A percentile compares a stretch with the other conserved stretches of the same genome.
These are phyloP conservation scores for Protonibea diacanthus DNA, from an alignment of 2,797 vertebrate genomes.

Conservation along the genomic window DNA sequence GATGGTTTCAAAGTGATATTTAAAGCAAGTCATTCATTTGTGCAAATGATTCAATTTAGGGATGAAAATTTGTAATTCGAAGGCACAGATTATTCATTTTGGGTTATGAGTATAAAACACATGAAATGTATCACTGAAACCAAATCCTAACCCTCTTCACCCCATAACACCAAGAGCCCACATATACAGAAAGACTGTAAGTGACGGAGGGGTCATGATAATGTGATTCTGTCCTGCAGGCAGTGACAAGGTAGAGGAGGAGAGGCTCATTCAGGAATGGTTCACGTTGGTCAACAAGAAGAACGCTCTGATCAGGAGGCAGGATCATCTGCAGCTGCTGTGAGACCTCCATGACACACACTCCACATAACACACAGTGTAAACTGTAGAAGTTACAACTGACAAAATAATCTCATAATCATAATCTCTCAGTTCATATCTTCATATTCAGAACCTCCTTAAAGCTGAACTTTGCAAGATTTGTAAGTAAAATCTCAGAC, in stretches of 20 bases:
- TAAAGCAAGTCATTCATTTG: not conserved
- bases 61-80: not conserved
- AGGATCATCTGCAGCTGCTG: conserved; percentile 93
- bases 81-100: not conserved
- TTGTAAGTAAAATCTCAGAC: not conserved
- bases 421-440: no score
- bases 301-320: conserved; percentile 92
- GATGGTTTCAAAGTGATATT: not conserved
- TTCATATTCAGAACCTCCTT: not conserved
- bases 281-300: conserved; percentile 94
- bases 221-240: conserved; percentile 75
- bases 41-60: not conserved
- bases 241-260: conserved; percentile 88
- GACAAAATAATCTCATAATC: not conserved
- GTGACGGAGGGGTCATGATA: not conserved
- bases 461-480: not conserved
- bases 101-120: not conserved
- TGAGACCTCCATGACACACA: conserved; percentile 74
- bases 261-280: conserved; percentile 94
- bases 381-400: not conserved
- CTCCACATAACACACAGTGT: not conserved
- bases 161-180: not conserved
- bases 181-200: not conserved
- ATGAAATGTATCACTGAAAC: not conserved
- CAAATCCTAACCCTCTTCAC: not conserved